Evolutionary conservation across 35 echinoderm and acorn worm species (phyloP), one percentile per base, ranked within the genome.

Genomic region (Ophioderma brevispina): DNA sequence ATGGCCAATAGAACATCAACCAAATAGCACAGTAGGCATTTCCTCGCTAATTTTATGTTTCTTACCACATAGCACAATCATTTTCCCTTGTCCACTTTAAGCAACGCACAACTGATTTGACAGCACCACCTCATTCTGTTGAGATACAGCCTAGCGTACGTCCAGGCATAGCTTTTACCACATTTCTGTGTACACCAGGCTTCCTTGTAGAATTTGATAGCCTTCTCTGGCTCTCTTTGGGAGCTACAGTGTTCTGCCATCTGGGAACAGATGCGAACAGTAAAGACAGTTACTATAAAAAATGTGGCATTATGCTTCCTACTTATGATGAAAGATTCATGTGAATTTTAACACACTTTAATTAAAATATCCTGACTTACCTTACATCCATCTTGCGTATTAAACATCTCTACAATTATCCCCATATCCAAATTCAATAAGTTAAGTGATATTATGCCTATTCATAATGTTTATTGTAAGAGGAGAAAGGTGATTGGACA

Each of bases 201-300:
- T 79, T 99, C 97, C 79, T 99, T 99, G 91, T 99, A 99, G 34
- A 99, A 89, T 76, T 99, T 99, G 78, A 92, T 94, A 18, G 97
- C 97, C 75, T 93, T 95, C 25, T 99, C 97, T 23, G 56, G 76
- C 19, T 95, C 97, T 52, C 94, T 85, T 50, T 95, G 93, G 19
- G 79, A 77, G 38, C 77, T 90, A 40, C 88, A 86, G 37, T 95
- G 97, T 64, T 99, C 88, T 17, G 93, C 97, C 78, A 99, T 99
- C 70, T 99, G 90, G 43, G 91, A 95, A 86, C 97, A 99, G 40
- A 99, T 99, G 43, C 97, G 95, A 86, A 8, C 34, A 19, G 50
- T 0, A 88, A 18, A 36, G 81, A 82, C 28, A 52, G 21, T n/a
- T n/a, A n/a, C n/a, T n/a, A 46, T 46, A 46, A 46, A 8, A 17